A percentile compares a stretch with the other conserved stretches of the same genome.
Evolutionary conservation across 2,113 vertebrate genomes (phyloP).

Genomic region (Thunnus thynnus): DNA sequence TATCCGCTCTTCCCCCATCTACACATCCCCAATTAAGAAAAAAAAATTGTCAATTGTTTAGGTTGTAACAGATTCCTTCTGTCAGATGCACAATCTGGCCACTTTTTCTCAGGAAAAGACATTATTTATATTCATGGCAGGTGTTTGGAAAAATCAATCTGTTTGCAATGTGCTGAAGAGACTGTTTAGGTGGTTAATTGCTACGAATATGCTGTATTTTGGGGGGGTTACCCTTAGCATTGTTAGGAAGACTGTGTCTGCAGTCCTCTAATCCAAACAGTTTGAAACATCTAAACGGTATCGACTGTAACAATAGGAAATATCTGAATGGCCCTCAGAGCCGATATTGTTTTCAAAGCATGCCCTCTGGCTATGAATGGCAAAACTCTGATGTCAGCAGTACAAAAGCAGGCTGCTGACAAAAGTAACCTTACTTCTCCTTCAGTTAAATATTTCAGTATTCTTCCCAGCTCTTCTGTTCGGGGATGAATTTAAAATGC

Average conservation of each 20-base stretch:
- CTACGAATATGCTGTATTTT: background rate
- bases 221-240: background rate
- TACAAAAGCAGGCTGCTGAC: slow-evolving; percentile 35
- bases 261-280: slow-evolving; percentile 7
- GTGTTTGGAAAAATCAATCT: background rate
- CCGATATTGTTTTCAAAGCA: slow-evolving; percentile 56
- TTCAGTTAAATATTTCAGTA: slow-evolving; percentile 58
- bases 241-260: background rate
- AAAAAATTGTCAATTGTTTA: too few species aligned
- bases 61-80: too few species aligned
- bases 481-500: background rate
- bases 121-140: too few species aligned
- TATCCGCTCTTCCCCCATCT: too few species aligned
- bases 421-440: slow-evolving; percentile 53
- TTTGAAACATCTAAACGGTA: slow-evolving; percentile 16
- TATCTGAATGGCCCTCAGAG: slow-evolving; percentile 38
- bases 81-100: too few species aligned
- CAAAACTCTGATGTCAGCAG: slow-evolving; percentile 49
- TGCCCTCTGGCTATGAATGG: slow-evolving; percentile 46
- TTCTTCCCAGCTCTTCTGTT: slow-evolving; percentile 1
- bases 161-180: background rate
- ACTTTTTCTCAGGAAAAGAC: too few species aligned
- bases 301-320: slow-evolving; percentile 33
- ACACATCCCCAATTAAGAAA: too few species aligned
- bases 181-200: slow-evolving; percentile 17